Percentiles rank a stretch among this genome's conserved stretches.
phyloP scores from a whole-genome alignment of 1,140 invertebrate species.

The Halesus radiatus region DNA sequence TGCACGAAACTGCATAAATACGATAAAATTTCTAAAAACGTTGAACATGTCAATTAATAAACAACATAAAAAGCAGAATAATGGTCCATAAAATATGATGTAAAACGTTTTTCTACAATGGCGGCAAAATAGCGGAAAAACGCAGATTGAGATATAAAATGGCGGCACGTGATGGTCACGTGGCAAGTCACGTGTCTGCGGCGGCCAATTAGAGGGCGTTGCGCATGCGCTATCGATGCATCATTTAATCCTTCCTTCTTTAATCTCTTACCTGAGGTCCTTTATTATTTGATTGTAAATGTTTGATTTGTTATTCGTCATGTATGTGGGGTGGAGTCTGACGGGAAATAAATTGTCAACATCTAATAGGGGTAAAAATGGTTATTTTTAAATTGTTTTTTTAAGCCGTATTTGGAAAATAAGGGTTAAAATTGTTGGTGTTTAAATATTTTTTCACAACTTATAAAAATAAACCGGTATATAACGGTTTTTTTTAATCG shows the following conservation, averaged over 20 bases:
- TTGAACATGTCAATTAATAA: too few species aligned
- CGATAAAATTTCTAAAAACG: too few species aligned
- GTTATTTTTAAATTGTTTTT: too few species aligned
- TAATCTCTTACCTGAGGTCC: slow-evolving; percentile 15
- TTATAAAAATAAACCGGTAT: too few species aligned
- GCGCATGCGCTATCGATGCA: slow-evolving; percentile 34
- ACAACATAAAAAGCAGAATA: neutral
- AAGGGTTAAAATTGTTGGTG: too few species aligned
- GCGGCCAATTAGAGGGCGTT: slow-evolving; percentile 43
- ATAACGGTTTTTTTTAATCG: too few species aligned
- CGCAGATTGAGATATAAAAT: neutral
- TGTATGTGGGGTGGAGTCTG: neutral
- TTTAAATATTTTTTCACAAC: too few species aligned
- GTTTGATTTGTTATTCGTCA: neutral
- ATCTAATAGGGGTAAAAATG: too few species aligned
- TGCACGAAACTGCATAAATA: too few species aligned
- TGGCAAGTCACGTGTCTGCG: slow-evolving; percentile 48
- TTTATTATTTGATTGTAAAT: neutral
- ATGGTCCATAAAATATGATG: neutral
- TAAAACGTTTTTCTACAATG: neutral
- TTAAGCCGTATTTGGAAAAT: too few species aligned
- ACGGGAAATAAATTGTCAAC: too few species aligned
- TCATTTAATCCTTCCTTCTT: slow-evolving; percentile 35
- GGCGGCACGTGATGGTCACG: slow-evolving; percentile 39
- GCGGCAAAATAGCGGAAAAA: neutral